Evolutionary conservation across 1,140 invertebrate genomes (phyloP), one percentile per base, ranked within the genome.

Genomic region (Aphelenchoides avenae): DNA sequence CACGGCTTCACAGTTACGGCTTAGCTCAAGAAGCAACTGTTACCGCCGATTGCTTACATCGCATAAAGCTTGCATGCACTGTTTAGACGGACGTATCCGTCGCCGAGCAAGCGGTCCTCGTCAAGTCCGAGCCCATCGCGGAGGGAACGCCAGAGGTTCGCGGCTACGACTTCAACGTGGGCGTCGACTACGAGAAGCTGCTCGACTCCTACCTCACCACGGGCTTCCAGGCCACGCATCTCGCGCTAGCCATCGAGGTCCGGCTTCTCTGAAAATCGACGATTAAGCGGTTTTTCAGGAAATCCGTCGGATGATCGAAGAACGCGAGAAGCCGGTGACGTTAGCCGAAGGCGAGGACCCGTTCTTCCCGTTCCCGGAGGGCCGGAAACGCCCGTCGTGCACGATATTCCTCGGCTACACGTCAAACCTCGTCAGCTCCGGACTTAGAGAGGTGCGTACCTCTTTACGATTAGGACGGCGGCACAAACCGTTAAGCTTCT

Each of bases 341-440:
- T 27, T 55, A 22, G 49, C 47, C 26, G 26, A 40, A 0, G n/a
- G 27, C 42, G 68, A 73, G 29, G 61, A 66, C 20, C 36, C 57
- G 36, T 50, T 30, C 18, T 61, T 66, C 27, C 57, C 64, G 4
- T 78, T 68, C 48, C 73, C 73, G 11, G 55, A 51, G 30, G 88
- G 89, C 33, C 83, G 81, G 71, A 82, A 87, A 43, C 85, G 84
- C 69, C 84, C 79, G 42, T 87, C 86, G 54, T 97, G 93, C 78
- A 96, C 93, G 5, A 90, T 99, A 75, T 99, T 99, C 79, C 79
- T 99, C 50, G 92, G 92, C 0, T 99, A 88, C 76, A 99, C 95
- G 4, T 98, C 93, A 0, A 99, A 99, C 78, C 87, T 99, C 82
- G 87, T 91, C 7, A 97, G 92, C 0, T 89, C 87, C 52, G 95